Evolutionary conservation across 2,888 invertebrate genomes (phyloP), one percentile per base, ranked within the genome.

Genomic region (Parnassius smintheus): DNA sequence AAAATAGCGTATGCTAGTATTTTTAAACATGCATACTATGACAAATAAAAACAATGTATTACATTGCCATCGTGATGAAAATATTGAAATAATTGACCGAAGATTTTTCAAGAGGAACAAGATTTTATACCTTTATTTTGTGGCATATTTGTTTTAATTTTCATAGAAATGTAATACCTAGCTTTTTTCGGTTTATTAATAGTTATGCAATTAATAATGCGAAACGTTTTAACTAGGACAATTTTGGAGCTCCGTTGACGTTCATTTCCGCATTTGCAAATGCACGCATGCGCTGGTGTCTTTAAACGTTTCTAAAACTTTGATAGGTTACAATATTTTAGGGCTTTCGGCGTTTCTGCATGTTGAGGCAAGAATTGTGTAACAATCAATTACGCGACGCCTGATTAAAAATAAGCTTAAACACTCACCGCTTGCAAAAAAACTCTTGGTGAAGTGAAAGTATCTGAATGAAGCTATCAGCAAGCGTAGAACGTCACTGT

Each of bases 371-470:
- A 59, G 45, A 61, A 68, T 69, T 72, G 70, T 70, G 67, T 68
- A 71, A 71, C 61, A 49, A 56, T 52, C 76, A 81, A 84, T 83
- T 83, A 83, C 81, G 82, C 75, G 76, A 79, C 66, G 69, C 73
- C 73, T 75, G 78, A 83, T 85, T 80, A 85, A 86, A 85, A 83
- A 77, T 81, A 85, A 78, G 75, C 74, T 80, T 81, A 81, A 81
- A 78, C 78, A 86, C 91, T 89, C 77, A 90, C 89, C 88, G 74
- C 74, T 88, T 80, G 86, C 86, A 84, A 88, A 85, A 25, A 88
- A 88, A 86, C 75, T 72, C 78, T 77, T 72, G 74, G 68, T 68
- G 66, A 72, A 79, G 86, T 81, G 85, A 87, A 85, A 86, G 83
- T 82, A 72, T 70, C 73, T 70, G 69, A 75, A 73, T 70, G 75